Percentiles rank a stretch among this genome's conserved stretches.
phyloP scores from a whole-genome alignment of 2,113 vertebrate species.

The Zosterops hypoxanthus region DNA sequence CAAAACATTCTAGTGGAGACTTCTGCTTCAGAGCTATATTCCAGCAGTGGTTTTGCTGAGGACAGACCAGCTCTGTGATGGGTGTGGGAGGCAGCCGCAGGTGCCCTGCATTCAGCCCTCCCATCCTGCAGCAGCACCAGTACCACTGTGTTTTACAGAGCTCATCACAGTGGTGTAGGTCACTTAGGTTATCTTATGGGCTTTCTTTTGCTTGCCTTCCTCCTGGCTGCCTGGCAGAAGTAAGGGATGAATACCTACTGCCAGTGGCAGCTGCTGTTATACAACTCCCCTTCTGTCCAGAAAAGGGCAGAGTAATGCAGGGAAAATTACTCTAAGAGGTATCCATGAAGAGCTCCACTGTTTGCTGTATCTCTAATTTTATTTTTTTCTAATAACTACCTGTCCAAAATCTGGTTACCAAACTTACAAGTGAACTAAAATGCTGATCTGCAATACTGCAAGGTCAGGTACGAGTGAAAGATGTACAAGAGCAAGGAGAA shows the following conservation, averaged over 20 bases:
- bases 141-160: not conserved
- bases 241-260: not conserved
- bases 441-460: not conserved
- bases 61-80: rapidly evolving
- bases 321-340: not conserved
- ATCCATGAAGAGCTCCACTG: not conserved
- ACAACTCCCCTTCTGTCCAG: not conserved
- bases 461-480: not conserved
- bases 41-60: not conserved
- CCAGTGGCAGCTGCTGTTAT: slow-evolving; percentile 29
- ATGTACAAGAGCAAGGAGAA: not conserved
- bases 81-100: not conserved
- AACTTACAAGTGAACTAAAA: not conserved
- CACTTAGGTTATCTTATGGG: not conserved
- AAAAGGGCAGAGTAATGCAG: not conserved
- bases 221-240: not conserved
- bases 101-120: not conserved
- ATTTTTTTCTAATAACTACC: not conserved
- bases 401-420: not conserved
- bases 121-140: not conserved
- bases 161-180: not conserved
- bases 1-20: not conserved
- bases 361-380: not conserved
- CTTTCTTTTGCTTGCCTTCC: not conserved
- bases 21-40: not conserved